A percentile compares a stretch with the other conserved stretches of the same genome.
phyloP scores from a whole-genome alignment of 92 coral and sea anemone genomes.

The Zoanthus sansibaricus region DNA sequence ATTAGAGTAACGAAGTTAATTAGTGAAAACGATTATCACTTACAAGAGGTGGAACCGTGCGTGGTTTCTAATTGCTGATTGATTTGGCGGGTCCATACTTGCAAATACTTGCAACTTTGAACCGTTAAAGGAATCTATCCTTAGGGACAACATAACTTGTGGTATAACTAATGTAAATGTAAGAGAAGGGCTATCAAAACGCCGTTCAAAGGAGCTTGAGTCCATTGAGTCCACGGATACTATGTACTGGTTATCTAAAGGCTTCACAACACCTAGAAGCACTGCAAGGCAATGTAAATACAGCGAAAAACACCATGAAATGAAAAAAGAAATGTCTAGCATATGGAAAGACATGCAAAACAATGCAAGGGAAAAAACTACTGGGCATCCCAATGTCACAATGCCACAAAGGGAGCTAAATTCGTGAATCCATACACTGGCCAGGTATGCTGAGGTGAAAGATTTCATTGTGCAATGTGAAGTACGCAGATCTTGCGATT shows the following conservation, averaged over 20 bases:
- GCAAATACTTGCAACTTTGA: slow-evolving; percentile 59
- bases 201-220: slow-evolving; percentile 9
- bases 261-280: background rate
- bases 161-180: slow-evolving; percentile 37
- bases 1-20: no score
- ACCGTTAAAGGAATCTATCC: slow-evolving; percentile 43
- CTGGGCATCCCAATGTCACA: slow-evolving; percentile 12
- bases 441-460: slow-evolving; percentile 24
- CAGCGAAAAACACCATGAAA: slow-evolving; percentile 10
- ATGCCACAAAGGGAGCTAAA: background rate
- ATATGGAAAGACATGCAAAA: slow-evolving; percentile 2
- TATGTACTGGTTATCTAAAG: background rate
- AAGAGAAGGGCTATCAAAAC: slow-evolving; percentile 10
- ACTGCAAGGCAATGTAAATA: slow-evolving; percentile 2
- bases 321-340: background rate
- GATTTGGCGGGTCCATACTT: background rate
- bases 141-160: slow-evolving; percentile 63
- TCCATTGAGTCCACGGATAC: background rate
- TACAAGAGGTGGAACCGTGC: no score
- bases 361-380: background rate
- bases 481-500: slow-evolving; percentile 20
- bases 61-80: no score
- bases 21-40: no score
- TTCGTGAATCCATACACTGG: slow-evolving; percentile 10
- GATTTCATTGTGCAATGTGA: slow-evolving; percentile 22